Base-by-base conservation (phyloP, 2,113 vertebrate species). In the Zosterops lateralis region DNA sequence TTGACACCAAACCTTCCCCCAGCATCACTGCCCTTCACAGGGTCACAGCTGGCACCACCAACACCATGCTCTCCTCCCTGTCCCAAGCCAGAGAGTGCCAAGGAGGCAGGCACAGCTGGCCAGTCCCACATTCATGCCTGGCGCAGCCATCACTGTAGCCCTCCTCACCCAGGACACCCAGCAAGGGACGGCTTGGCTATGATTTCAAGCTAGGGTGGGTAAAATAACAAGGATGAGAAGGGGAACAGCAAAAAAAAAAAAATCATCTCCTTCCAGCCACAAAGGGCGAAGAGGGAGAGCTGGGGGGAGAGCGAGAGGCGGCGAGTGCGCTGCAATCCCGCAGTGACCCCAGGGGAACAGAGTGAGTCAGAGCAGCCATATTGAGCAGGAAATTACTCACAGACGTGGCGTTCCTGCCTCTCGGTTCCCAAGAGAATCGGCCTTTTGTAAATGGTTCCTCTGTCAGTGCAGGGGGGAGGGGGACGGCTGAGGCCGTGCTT, bases 371-470 rank as follows among this genome's bases (percentile, higher is more conserved):
- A 98, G 98, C 98, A 98, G 98, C 99, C 98, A 99, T 99, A 98
- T 98, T 99, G 98, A 98, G 98, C 99, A 99, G 99, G 99, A 99
- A 99, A 99, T 99, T 98, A 99, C 98, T 99, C 99, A 99, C 98
- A 98, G 99, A 97, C 98, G 97, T 97, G 97, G 97, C 98, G 98
- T 98, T 98, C 97, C 96, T 98, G 97, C 97, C 97, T 98, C 98
- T 97, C 94, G 64, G 91, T 96, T 98, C 98, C 98, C 98, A 96
- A 97, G 98, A 98, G 98, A 98, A 98, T 97, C 97, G 92, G 98
- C 98, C 98, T 98, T 98, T 98, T 98, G 98, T 98, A 98, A 98
- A 98, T 98, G 98, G 98, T 98, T 98, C 98, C 98, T 98, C 98
- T 98, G 97, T 98, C 98, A 97, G 98, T 97, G 97, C 96, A 88